Evolutionary conservation across 2,797 vertebrate species (phyloP).

Genomic region (Falco cherrug): DNA sequence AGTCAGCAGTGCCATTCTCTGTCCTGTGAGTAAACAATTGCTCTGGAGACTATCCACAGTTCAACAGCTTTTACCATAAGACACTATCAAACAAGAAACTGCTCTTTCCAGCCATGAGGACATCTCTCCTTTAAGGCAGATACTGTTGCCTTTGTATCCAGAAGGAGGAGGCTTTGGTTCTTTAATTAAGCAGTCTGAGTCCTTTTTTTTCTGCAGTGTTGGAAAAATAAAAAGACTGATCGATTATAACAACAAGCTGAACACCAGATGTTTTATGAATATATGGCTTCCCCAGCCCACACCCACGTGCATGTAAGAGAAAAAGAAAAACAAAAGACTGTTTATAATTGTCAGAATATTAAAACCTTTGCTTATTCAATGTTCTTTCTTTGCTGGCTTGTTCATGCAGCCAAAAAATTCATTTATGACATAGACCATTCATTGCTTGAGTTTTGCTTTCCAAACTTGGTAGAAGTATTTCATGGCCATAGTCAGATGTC

Average conservation of each 20-base stretch:
- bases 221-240: conserved; percentile 47
- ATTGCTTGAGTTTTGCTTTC: conserved; percentile 64
- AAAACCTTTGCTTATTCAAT: conserved; percentile 71
- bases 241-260: conserved; percentile 45
- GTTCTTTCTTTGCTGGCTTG: conserved; percentile 53
- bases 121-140: not conserved
- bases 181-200: not conserved
- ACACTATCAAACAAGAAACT: not conserved
- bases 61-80: not conserved
- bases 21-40: not conserved
- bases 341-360: conserved; percentile 72
- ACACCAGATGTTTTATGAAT: conserved; percentile 65
- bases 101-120: not conserved
- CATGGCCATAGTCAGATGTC: conserved; percentile 58
- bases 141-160: not conserved
- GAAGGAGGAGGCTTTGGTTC: conserved; percentile 6
- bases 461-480: conserved; percentile 74
- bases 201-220: not conserved
- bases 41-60: not conserved
- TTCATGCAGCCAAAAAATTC: conserved; percentile 63
- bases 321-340: conserved; percentile 65
- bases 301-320: conserved; percentile 30
- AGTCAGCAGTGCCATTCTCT: not conserved
- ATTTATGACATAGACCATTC: conserved; percentile 69
- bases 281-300: conserved; percentile 20